phyloP scores from a whole-genome alignment of 2,888 invertebrate species.

The Apodemia arnacis region DNA sequence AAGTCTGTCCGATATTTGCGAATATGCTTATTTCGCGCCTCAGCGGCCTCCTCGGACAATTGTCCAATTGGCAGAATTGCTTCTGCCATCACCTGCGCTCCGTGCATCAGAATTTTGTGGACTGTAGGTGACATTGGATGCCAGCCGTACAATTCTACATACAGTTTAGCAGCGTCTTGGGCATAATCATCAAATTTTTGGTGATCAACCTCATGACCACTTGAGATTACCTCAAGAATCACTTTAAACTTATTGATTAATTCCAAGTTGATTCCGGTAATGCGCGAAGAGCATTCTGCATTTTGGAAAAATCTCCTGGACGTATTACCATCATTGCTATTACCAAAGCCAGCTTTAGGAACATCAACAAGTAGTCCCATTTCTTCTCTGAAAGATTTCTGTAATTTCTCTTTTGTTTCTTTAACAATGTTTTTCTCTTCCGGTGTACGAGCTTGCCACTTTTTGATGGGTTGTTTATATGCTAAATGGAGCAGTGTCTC shows the following conservation, averaged over 20 bases:
- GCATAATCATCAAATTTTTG: constrained; percentile 22
- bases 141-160: constrained; percentile 21
- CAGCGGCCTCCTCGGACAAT: too few relatives aligned
- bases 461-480: not conserved
- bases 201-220: constrained; percentile 25
- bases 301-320: constrained; percentile 58
- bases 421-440: too few relatives aligned
- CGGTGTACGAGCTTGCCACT: not conserved
- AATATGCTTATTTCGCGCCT: too few relatives aligned
- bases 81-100: not conserved
- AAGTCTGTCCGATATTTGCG: too few relatives aligned
- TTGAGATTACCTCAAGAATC: constrained; percentile 31
- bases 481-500: too few relatives aligned
- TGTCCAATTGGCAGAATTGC: too few relatives aligned
- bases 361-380: too few relatives aligned
- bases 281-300: constrained; percentile 39
- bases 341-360: constrained; percentile 64
- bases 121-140: constrained; percentile 13
- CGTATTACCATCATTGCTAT: constrained; percentile 67
- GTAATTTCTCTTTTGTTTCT: too few relatives aligned
- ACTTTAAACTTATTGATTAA: constrained; percentile 57
- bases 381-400: too few relatives aligned
- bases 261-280: constrained; percentile 54
- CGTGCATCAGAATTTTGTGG: constrained; percentile 26
- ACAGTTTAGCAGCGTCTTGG: constrained; percentile 29